These are phyloP conservation scores for Pterocles gutturalis DNA, from an alignment of 2,113 vertebrate species.

Conservation along the genomic window DNA sequence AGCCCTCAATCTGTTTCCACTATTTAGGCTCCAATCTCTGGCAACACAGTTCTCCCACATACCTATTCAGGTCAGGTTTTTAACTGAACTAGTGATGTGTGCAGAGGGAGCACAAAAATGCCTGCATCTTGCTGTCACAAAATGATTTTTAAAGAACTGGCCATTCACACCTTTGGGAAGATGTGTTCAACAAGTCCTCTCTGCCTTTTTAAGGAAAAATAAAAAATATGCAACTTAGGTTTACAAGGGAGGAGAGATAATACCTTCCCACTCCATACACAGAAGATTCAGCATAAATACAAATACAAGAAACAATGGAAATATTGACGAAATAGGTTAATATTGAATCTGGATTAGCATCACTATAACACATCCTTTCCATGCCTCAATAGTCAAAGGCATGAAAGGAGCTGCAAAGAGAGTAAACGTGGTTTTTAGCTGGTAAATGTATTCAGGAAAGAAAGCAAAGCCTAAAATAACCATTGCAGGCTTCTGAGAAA, in stretches of 20 bases:
- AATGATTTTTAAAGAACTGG: not conserved
- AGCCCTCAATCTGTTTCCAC: not conserved
- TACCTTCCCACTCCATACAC: not conserved
- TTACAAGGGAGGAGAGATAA: not conserved
- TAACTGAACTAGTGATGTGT: not conserved
- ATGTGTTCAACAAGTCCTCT: not conserved
- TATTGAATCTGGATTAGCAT: not conserved
- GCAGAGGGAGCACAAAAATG: not conserved
- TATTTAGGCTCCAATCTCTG: not conserved
- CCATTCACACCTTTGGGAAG: not conserved
- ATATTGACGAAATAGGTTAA: not conserved
- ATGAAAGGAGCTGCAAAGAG: not conserved
- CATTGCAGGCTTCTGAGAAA: slow-evolving; percentile 7
- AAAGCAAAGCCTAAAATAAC: not conserved
- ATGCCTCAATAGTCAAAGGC: not conserved
- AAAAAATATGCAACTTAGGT: not conserved
- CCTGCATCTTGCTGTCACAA: not conserved
- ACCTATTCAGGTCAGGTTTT: not conserved
- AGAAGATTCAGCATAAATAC: not conserved
- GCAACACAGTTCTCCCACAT: not conserved
- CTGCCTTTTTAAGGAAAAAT: not conserved
- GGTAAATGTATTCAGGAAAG: not conserved
- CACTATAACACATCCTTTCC: not conserved
- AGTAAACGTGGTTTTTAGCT: not conserved
- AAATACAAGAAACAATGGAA: not conserved